Evolutionary conservation across 92 coral and sea anemone species (phyloP).

Genomic region (Meandrina meandrites): DNA sequence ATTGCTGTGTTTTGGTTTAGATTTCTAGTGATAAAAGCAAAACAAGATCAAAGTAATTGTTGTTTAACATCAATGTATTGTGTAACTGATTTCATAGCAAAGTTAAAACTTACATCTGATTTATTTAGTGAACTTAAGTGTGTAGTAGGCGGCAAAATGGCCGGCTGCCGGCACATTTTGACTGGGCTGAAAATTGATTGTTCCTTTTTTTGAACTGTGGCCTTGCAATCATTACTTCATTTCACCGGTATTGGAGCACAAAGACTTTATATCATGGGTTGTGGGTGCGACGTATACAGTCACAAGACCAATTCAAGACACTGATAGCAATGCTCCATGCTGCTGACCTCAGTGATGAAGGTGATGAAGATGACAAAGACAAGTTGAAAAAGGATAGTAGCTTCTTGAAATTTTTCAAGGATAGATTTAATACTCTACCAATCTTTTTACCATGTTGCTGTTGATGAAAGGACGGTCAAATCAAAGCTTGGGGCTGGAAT

Average conservation of each 20-base stretch:
- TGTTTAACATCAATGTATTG: too few species aligned
- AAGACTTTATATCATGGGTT: too few species aligned
- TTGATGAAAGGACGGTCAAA: conserved; percentile 70
- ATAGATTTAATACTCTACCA: conserved; percentile 53
- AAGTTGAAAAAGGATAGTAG: conserved; percentile 51
- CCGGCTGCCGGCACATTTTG: too few species aligned
- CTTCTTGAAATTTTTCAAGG: conserved; percentile 46
- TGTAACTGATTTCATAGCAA: too few species aligned
- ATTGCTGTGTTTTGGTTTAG: too few species aligned
- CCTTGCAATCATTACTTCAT: conserved; percentile 47
- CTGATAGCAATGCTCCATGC: conserved; percentile 64
- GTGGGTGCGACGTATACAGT: conserved; percentile 55
- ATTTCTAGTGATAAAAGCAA: too few species aligned
- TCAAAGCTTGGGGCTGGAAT: conserved; percentile 69
- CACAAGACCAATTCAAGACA: conserved; percentile 54
- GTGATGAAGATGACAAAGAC: conserved; percentile 38
- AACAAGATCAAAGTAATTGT: too few species aligned
- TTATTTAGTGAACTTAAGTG: too few species aligned
- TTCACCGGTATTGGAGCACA: conserved; percentile 62
- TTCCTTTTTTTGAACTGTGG: conserved; percentile 59
- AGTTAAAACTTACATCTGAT: too few species aligned
- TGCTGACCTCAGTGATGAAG: conserved; percentile 58
- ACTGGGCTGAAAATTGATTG: too few species aligned
- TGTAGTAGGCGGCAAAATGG: too few species aligned
- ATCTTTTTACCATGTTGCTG: conserved; percentile 53